A percentile compares a stretch with the other conserved stretches of the same genome.
phyloP scores from a whole-genome alignment of 2,888 invertebrate species.

The Incurvaria masculella region DNA sequence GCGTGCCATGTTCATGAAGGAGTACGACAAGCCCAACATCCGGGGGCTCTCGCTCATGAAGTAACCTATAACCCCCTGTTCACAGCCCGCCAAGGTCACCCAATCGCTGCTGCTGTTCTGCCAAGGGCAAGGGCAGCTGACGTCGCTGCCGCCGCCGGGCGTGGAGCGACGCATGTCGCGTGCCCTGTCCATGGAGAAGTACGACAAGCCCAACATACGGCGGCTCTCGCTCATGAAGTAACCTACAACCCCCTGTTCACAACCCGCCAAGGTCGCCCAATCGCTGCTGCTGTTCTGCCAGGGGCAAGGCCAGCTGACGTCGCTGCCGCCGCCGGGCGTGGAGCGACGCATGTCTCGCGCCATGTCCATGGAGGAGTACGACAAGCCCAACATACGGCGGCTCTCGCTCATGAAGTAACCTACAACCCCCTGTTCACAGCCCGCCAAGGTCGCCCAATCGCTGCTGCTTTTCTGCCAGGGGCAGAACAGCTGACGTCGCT shows the following conservation, averaged over 20 bases:
- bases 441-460: conserved; percentile 82
- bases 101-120: conserved; percentile 85
- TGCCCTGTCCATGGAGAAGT: conserved; percentile 79
- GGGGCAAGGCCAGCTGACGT: conserved; percentile 79
- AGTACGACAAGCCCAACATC: conserved; percentile 78
- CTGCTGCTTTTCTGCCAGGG: conserved; percentile 88
- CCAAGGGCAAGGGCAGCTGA: conserved; percentile 82
- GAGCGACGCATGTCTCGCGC: conserved; percentile 67
- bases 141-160: conserved; percentile 78
- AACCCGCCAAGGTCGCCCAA: conserved; percentile 86
- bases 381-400: conserved; percentile 73
- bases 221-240: conserved; percentile 64
- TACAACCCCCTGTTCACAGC: conserved; percentile 53
- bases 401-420: conserved; percentile 67
- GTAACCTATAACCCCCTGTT: too few relatives aligned
- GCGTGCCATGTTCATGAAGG: conserved; percentile 76
- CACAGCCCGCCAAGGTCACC: conserved; percentile 85
- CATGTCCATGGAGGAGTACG: conserved; percentile 82
- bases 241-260: conserved; percentile 15
- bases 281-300: conserved; percentile 86
- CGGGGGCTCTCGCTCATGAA: conserved; percentile 68
- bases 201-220: conserved; percentile 75
- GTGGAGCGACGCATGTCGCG: conserved; percentile 69
- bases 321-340: conserved; percentile 77
- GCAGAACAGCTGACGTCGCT: conserved; percentile 80